phyloP scores from a whole-genome alignment of 2,797 vertebrate genomes.

The Sparidentex hasta region DNA sequence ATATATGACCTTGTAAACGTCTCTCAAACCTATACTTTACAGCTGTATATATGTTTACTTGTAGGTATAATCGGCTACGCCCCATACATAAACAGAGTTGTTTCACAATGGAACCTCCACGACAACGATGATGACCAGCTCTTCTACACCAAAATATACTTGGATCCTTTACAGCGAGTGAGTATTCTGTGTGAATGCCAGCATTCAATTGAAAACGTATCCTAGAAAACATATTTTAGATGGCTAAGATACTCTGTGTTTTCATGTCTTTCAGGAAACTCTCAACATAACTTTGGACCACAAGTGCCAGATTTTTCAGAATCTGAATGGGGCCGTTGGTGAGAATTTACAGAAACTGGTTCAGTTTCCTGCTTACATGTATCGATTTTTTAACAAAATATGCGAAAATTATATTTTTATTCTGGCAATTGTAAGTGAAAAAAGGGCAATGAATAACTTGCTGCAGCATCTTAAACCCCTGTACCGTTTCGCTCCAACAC shows the following conservation, averaged over 20 bases:
- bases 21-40: slow-evolving; percentile 57
- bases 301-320: slow-evolving; percentile 97
- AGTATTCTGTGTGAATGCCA: slow-evolving; percentile 57
- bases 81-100: slow-evolving; percentile 88
- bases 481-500: slow-evolving; percentile 3
- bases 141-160: slow-evolving; percentile 97
- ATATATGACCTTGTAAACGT: slow-evolving; percentile 62
- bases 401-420: slow-evolving; percentile 12
- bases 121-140: slow-evolving; percentile 99
- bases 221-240: slow-evolving; percentile 30
- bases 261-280: slow-evolving; percentile 84
- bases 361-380: slow-evolving; percentile 9
- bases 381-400: too few relatives aligned
- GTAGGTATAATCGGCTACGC: slow-evolving; percentile 96
- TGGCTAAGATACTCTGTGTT: slow-evolving; percentile 17
- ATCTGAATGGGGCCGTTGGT: slow-evolving; percentile 96
- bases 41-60: slow-evolving; percentile 58
- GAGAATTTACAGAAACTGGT: slow-evolving; percentile 67
- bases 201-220: slow-evolving; percentile 30
- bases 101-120: slow-evolving; percentile 94
- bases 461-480: not conserved
- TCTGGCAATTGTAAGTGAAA: not conserved
- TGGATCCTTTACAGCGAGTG: slow-evolving; percentile 93
- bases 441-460: slow-evolving; percentile 6
- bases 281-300: slow-evolving; percentile 98